Evolutionary conservation across 2,797 vertebrate species (phyloP).

Genomic region (Halcyon smyrnensis): DNA sequence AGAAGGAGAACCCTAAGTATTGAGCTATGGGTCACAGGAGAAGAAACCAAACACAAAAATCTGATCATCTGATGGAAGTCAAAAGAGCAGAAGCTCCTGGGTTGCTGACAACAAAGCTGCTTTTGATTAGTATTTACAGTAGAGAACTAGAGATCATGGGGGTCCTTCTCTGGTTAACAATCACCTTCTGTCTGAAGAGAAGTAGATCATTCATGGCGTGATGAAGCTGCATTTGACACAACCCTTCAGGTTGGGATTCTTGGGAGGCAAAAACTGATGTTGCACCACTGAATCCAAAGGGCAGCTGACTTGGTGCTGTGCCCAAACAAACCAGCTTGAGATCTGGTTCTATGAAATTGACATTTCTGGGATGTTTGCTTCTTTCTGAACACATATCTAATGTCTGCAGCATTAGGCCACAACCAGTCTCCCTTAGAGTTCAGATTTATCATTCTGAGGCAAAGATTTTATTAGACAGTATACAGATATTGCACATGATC

Average conservation of each 20-base stretch:
- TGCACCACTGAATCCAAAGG: background rate
- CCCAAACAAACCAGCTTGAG: background rate
- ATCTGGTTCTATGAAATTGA: background rate
- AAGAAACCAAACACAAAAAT: background rate
- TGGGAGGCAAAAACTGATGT: background rate
- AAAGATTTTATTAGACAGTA: background rate
- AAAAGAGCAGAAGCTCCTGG: background rate
- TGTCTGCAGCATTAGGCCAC: background rate
- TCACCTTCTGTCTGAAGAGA: background rate
- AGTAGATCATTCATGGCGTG: background rate
- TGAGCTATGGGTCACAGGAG: background rate
- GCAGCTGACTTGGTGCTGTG: background rate
- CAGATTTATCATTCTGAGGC: background rate
- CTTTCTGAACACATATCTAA: background rate
- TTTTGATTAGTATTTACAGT: background rate
- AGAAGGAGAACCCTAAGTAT: background rate
- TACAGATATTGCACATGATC: slow-evolving; percentile 3
- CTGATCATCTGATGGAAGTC: background rate
- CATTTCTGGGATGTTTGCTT: background rate
- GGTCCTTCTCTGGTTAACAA: background rate
- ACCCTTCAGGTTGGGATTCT: background rate
- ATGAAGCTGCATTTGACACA: background rate
- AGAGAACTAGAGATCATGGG: background rate
- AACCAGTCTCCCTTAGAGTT: background rate
- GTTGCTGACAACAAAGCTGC: background rate